A percentile compares a stretch with the other conserved stretches of the same genome.
Conservation (phyloP, 2,888 invertebrate species). For the Leuctra nigra region DNA sequence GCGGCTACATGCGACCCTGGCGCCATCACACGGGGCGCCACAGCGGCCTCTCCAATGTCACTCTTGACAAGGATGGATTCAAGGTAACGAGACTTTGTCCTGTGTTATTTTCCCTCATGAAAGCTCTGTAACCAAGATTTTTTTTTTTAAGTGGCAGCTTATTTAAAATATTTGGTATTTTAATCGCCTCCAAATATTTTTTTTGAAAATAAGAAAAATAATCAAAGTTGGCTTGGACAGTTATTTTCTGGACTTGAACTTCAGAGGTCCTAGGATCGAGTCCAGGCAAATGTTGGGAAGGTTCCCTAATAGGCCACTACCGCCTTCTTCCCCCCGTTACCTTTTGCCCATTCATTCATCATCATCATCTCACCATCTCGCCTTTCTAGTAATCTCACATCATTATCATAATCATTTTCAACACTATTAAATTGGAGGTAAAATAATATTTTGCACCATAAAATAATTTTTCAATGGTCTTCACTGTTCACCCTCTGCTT, state of each 20-base stretch:
- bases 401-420: too few relatives aligned
- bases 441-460: not conserved
- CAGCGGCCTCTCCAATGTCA: constrained; percentile 22
- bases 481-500: not conserved
- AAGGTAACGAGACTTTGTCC: constrained; percentile 19
- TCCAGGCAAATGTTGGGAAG: too few relatives aligned
- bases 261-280: not conserved
- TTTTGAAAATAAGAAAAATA: too few relatives aligned
- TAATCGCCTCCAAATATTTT: too few relatives aligned
- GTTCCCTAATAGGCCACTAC: too few relatives aligned
- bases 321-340: too few relatives aligned
- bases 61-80: constrained; percentile 23
- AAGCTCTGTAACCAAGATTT: too few relatives aligned
- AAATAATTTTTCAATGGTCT: not conserved
- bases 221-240: too few relatives aligned
- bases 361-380: too few relatives aligned
- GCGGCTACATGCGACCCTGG: constrained; percentile 24
- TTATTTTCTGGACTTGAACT: not conserved
- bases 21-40: constrained; percentile 16
- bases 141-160: not conserved
- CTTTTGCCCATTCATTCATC: too few relatives aligned
- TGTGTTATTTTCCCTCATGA: too few relatives aligned
- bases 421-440: not conserved
- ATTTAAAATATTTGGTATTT: not conserved
- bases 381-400: too few relatives aligned